phyloP scores from a whole-genome alignment of 2,888 invertebrate genomes.

The Drosophila dives region DNA sequence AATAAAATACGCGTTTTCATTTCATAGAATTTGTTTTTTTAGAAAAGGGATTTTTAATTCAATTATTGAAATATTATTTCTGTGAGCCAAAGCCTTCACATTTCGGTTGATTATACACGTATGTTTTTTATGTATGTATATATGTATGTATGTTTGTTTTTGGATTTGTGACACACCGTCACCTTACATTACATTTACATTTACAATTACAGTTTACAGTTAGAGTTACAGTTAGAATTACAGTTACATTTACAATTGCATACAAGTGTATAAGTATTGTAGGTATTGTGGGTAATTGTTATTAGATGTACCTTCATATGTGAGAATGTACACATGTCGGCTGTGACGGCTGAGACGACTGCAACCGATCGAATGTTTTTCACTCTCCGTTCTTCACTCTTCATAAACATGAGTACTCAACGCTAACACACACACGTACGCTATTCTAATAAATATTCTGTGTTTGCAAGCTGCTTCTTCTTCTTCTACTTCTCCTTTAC shows the following conservation, averaged over 20 bases:
- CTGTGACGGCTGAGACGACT: background rate
- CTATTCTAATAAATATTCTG: background rate
- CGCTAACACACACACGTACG: background rate
- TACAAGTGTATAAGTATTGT: constrained; percentile 27
- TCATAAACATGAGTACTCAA: constrained; percentile 7
- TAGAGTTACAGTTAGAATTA: constrained; percentile 5
- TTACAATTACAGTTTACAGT: constrained; percentile 1
- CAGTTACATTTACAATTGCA: constrained; percentile 11
- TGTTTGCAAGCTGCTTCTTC: background rate
- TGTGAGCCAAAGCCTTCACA: constrained; percentile 15
- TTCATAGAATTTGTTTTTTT: constrained; percentile 22
- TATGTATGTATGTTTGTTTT: background rate
- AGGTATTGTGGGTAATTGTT: constrained; percentile 14
- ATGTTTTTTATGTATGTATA: background rate
- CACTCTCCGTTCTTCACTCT: background rate
- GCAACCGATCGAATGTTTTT: background rate
- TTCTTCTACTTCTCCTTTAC: background rate
- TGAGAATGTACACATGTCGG: constrained; percentile 9
- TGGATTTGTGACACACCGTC: background rate
- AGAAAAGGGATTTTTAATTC: constrained; percentile 48
- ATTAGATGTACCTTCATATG: constrained; percentile 10
- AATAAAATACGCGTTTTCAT: constrained; percentile 20
- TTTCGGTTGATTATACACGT: constrained; percentile 14
- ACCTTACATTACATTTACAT: constrained; percentile 2
- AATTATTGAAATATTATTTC: constrained; percentile 44